These are phyloP conservation scores for Crocuta crocuta DNA, from an alignment of 2,113 vertebrate genomes.

Conservation along the genomic window DNA sequence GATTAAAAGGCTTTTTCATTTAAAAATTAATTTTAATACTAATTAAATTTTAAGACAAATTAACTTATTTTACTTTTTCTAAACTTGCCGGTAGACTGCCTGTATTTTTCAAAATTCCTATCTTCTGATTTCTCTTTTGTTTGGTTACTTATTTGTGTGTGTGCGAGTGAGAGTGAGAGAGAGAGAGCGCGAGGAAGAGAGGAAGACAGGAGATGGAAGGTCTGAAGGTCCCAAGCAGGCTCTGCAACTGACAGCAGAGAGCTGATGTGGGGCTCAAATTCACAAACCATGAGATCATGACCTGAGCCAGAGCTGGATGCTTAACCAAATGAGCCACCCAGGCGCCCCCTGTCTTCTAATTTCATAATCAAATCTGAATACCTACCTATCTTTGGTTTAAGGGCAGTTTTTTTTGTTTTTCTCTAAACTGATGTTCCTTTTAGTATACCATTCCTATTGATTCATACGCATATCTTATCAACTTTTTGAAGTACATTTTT, in stretches of 20 bases:
- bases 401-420: background rate
- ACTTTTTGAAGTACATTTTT: background rate
- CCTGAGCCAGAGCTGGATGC: too few relatives aligned
- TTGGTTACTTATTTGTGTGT: too few relatives aligned
- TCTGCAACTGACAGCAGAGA: too few relatives aligned
- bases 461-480: background rate
- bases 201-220: too few relatives aligned
- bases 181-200: too few relatives aligned
- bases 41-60: background rate
- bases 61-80: slow-evolving; percentile 16
- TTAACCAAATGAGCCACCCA: too few relatives aligned
- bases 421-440: background rate
- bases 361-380: background rate
- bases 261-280: too few relatives aligned
- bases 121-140: background rate
- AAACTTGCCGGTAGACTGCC: background rate
- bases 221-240: too few relatives aligned
- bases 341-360: background rate
- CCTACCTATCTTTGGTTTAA: background rate
- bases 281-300: too few relatives aligned
- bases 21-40: background rate
- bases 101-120: background rate
- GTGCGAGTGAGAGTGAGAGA: too few relatives aligned
- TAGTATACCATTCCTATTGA: background rate
- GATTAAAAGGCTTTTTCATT: background rate